These are phyloP conservation scores for Rhinella marina DNA, from an alignment of 2,797 vertebrate genomes.

Conservation along the genomic window DNA sequence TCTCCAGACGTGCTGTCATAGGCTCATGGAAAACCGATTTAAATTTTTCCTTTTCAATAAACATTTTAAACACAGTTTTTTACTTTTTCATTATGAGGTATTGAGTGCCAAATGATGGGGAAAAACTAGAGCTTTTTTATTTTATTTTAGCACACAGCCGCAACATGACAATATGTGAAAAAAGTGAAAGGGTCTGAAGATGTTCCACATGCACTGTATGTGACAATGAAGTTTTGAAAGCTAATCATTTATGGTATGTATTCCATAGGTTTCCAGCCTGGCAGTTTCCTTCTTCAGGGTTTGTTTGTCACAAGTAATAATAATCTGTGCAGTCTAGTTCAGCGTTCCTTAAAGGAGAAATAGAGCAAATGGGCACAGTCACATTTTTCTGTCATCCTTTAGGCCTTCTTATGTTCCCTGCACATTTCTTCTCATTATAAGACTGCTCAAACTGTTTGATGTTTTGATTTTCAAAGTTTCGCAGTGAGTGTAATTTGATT, in stretches of 20 bases:
- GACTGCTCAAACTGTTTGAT: neutral
- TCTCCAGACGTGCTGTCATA: too few relatives aligned
- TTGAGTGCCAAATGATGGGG: too few relatives aligned
- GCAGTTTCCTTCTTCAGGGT: neutral
- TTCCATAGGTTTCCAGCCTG: neutral
- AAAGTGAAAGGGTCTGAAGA: neutral
- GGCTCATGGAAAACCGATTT: too few relatives aligned
- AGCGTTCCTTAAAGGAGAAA: slow-evolving; percentile 22
- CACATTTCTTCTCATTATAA: neutral
- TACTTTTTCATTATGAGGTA: too few relatives aligned
- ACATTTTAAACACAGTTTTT: too few relatives aligned
- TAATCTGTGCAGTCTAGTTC: neutral
- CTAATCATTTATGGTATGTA: slow-evolving; percentile 16
- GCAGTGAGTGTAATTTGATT: too few relatives aligned
- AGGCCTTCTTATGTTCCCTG: neutral
- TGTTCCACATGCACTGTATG: neutral
- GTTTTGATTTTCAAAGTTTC: neutral
- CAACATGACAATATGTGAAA: too few relatives aligned
- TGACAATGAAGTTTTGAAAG: neutral
- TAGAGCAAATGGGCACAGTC: neutral
- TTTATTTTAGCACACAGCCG: too few relatives aligned
- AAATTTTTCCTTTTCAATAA: too few relatives aligned
- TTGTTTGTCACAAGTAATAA: slow-evolving; percentile 24
- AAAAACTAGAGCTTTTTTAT: too few relatives aligned
- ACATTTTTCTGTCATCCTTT: neutral